Percentiles rank a stretch among this genome's conserved stretches.
These are phyloP conservation scores for Hemistola chrysoprasaria DNA, from an alignment of 2,888 invertebrate species.

Conservation along the genomic window DNA sequence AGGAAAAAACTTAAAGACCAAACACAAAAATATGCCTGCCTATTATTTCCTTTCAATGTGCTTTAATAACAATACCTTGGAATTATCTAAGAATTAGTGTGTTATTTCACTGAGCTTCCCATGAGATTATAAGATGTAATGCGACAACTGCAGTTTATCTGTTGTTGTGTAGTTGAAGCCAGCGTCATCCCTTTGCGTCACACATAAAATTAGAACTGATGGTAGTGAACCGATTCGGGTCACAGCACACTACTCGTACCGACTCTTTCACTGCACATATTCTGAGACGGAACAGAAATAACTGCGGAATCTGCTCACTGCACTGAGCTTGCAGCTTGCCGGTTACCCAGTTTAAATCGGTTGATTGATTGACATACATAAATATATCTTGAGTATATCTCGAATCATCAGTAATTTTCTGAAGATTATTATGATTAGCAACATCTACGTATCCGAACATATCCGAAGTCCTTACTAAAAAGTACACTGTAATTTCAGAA, in stretches of 20 bases:
- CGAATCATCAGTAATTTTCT: no score
- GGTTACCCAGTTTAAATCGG: conserved; percentile 22
- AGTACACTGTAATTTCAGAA: no score
- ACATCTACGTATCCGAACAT: no score
- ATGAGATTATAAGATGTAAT: conserved; percentile 8
- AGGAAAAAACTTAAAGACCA: no score
- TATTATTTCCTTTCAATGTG: no score
- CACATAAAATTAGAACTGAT: conserved; percentile 56
- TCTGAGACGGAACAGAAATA: conserved; percentile 28
- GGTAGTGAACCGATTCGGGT: conserved; percentile 58
- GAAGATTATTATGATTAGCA: no score
- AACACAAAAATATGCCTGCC: no score
- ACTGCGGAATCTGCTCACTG: conserved; percentile 25
- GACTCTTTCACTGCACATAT: conserved; percentile 22
- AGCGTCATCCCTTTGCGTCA: conserved; percentile 58
- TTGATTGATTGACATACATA: conserved; percentile 22
- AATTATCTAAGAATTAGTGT: no score
- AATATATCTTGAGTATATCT: neutral
- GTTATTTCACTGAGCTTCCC: conserved; percentile 5
- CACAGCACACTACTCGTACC: conserved; percentile 43
- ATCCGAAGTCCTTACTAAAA: no score
- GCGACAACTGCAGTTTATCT: conserved; percentile 47
- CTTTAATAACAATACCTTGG: no score
- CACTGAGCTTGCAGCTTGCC: conserved; percentile 27
- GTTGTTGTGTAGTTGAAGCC: no score